Evolutionary conservation across 2,888 invertebrate species (phyloP), one percentile per base, ranked within the genome.

Genomic region (Epirrhoe tristata): DNA sequence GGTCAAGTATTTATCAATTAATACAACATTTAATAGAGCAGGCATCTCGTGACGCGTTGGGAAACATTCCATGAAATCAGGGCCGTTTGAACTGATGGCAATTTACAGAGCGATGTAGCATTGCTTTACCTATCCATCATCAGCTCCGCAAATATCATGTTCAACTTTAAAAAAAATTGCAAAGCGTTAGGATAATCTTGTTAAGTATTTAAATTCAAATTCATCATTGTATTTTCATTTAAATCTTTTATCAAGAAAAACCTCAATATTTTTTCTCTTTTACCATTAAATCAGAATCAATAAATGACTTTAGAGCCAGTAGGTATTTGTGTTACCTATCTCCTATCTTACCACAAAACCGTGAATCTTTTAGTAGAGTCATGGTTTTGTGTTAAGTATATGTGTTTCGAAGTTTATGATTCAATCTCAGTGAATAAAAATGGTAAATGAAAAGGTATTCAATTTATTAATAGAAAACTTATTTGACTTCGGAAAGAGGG

Each of bases 1-100:
- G 89, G 90, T 90, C 92, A 91, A 91, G 92, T 90, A 92, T 92
- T 92, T 90, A 87, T 88, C 90, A 91, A 91, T 93, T 93, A 92
- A 86, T 83, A 74, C 77, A 81, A 82, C 84, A 89, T 91, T 88
- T 91, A 88, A 90, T 90, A 86, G 86, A 82, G 82, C 81, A 81
- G 84, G 86, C 86, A 89, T 88, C 84, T 87, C 80, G 80, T 82
- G 75, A 78, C 77, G 80, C 72, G 74, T 79, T 79, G 77, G 73
- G 77, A 70, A 71, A 77, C 81, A 90, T 92, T 87, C 90, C 88
- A 72, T 73, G 77, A 87, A 82, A 90, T 87, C 81, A 73, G 62
- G 55, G 55, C 16, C 43, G 54, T 54, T 46, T 55, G 43, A 53
- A 36, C 32, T 61, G 39, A 34, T 50, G 54, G 10, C 43, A 10